Evolutionary conservation across 2,797 vertebrate genomes (phyloP), one percentile per base, ranked within the genome.

Genomic region (Anguilla pacifica): DNA sequence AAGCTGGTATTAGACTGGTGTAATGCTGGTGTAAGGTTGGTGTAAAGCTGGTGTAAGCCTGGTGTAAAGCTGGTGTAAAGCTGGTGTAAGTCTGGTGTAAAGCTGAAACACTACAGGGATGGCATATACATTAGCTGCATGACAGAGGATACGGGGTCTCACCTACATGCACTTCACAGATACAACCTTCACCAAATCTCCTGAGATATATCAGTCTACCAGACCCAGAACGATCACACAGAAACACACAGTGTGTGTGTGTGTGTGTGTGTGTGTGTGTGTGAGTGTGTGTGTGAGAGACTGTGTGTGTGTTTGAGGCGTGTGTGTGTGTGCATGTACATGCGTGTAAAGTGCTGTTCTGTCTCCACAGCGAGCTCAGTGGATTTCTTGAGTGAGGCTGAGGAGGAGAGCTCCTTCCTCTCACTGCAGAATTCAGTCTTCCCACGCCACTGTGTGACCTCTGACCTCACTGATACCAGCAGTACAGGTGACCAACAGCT

Each of bases 351-450:
- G n/a, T 28, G 9, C 35, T 67, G 43, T 39, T 74, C 35, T 84
- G 70, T 88, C 83, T 87, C 89, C 0, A 0, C 22, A 96, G 96
- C 93, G 0, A 96, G 94, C 92, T 96, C 95, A 39, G 90, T 96
- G 94, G 96, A 97, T 93, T 94, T 97, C 92, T 93, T 96, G 95
- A 91, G 94, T 79, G 88, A 96, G 89, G 94, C 94, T 6, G 89
- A 96, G 61, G 97, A 94, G n/a, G 96, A 95, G 0, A 90, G 91
- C 85, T 89, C 94, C 89, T 96, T 94, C 31, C 88, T 95, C 87
- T 94, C 94, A 31, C 91, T 96, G 89, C 95, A 95, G 1, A 91
- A 93, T 0, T 70, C 93, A 0, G 89, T 95, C 85, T 93, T 95
- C 89, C 97, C 94, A 91, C 96, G 88, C 85, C 93, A 94, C 39